Evolutionary conservation across 2,888 invertebrate genomes (phyloP), one percentile per base, ranked within the genome.

Genomic region (Yponomeuta malinellus): DNA sequence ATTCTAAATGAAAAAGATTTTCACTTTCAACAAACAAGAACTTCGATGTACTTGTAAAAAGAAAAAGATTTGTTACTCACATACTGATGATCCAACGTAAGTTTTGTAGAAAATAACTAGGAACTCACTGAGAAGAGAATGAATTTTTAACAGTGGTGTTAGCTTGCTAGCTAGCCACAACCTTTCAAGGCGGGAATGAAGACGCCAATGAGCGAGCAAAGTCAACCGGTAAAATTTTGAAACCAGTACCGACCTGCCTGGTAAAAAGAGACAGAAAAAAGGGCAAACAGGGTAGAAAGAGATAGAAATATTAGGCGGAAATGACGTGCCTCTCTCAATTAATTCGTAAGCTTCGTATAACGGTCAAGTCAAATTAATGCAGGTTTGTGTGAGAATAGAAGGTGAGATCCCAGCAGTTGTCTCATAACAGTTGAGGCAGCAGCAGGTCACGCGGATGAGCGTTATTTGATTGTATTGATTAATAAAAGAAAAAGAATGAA

Each of bases 141-240:
- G 33, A 1, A 33, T 2, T 65, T 65, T 23, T 29, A 29, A 63
- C 15, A 65, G n/a, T 23, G 10, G 65, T 65, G 29, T 65, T 65
- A 10, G 65, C 33, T 33, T 10, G 65, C 65, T 65, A 65, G 31
- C 65, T 65, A 10, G 65, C 33, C 65, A 65, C 65, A 65, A 65
- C 65, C 65, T 65, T 65, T 65, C 33, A 65, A 65, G 65, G 65
- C 65, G 65, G 65, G 65, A 65, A 65, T 65, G 65, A 65, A 33
- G 65, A 65, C 10, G 65, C 65, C 65, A 65, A 23, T 29, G 31
- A 65, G 33, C 65, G 15, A 9, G 65, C 65, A 65, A 65, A 8
- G 65, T 65, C 33, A 29, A 65, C 65, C 33, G 65, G 33, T 12
- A 8, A 65, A 65, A 65, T 29, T 65, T 29, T 31, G 29, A 65